Evolutionary conservation across 35 echinoderm and acorn worm genomes (phyloP).

Genomic region (Apostichopus japonicus): DNA sequence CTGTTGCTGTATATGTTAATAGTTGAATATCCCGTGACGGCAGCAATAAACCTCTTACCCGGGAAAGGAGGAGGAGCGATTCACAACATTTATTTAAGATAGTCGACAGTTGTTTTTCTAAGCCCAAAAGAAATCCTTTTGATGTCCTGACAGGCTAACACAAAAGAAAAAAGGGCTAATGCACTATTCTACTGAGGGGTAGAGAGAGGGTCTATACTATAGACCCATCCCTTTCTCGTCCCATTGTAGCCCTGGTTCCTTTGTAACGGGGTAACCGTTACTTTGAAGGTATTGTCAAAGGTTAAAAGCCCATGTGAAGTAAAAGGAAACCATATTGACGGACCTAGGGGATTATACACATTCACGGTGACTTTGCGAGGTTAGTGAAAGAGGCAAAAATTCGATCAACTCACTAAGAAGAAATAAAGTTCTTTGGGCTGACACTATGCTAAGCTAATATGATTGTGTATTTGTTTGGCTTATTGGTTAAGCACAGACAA

Average conservation of each 20-base stretch:
- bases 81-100: neutral
- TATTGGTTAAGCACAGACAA: neutral
- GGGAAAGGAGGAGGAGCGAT: neutral
- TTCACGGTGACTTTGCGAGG: conserved; percentile 18
- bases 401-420: conserved; percentile 22
- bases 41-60: neutral
- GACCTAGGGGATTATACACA: neutral
- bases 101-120: conserved; percentile 15
- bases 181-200: conserved; percentile 7
- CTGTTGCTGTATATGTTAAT: no score
- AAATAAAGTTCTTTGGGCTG: conserved; percentile 17
- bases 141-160: conserved; percentile 21
- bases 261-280: neutral
- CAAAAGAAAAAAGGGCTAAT: neutral
- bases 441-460: conserved; percentile 27
- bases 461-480: conserved; percentile 19
- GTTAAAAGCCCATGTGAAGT: conserved; percentile 40
- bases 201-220: neutral
- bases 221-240: neutral
- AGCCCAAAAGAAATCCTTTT: conserved; percentile 9
- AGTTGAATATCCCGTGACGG: no score
- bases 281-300: conserved; percentile 24
- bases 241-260: neutral
- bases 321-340: conserved; percentile 38
- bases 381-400: neutral